Percentiles rank a stretch among this genome's conserved stretches.
Conservation (phyloP, 2,888 invertebrate species). For the Nemapogon koenigi region DNA sequence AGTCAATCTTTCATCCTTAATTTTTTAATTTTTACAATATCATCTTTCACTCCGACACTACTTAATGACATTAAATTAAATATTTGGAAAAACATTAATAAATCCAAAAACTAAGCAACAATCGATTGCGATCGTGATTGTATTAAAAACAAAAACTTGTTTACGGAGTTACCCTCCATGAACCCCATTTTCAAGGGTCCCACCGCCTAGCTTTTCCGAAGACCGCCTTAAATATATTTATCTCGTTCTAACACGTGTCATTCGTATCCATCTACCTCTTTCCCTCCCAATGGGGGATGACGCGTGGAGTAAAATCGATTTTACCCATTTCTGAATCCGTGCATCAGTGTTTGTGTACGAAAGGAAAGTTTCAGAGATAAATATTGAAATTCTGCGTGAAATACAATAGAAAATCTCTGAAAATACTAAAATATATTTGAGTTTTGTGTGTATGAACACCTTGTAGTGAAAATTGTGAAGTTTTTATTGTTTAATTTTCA, state of each 20-base stretch:
- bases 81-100: neutral
- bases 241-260: conserved; percentile 3
- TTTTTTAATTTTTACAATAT: neutral
- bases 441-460: too few relatives aligned
- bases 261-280: neutral
- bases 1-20: too few relatives aligned
- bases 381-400: too few relatives aligned
- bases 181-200: conserved; percentile 8
- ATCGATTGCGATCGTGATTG: too few relatives aligned
- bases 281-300: neutral
- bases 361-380: too few relatives aligned
- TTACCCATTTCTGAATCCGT: neutral
- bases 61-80: too few relatives aligned
- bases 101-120: too few relatives aligned
- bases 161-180: neutral
- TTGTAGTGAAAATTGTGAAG: too few relatives aligned
- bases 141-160: neutral
- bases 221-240: neutral
- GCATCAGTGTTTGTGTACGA: conserved; percentile 1
- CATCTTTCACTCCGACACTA: too few relatives aligned
- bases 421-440: too few relatives aligned
- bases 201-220: conserved; percentile 1
- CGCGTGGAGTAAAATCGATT: conserved; percentile 7
- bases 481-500: too few relatives aligned
- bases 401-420: too few relatives aligned